These are phyloP conservation scores for Syrmaticus mikado DNA, from an alignment of 2,113 vertebrate species.

Conservation along the genomic window DNA sequence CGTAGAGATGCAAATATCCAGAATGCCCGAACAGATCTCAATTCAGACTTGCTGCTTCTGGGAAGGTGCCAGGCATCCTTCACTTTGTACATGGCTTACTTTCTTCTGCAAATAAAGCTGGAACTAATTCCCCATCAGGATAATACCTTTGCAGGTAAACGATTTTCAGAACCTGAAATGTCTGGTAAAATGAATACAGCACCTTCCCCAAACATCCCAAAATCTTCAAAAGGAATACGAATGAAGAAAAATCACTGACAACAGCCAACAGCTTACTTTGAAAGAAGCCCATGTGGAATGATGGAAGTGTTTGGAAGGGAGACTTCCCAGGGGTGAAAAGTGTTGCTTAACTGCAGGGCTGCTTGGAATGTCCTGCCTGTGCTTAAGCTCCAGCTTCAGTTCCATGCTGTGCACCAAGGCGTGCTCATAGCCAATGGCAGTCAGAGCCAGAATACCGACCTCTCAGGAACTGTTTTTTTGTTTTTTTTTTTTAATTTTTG, in stretches of 20 bases:
- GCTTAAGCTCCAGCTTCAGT: not conserved
- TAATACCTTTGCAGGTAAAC: constrained; percentile 17
- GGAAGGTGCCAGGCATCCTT: not conserved
- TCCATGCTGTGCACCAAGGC: not conserved
- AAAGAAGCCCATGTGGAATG: not conserved
- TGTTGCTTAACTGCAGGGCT: constrained; percentile 1
- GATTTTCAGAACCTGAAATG: not conserved
- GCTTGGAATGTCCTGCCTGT: not conserved
- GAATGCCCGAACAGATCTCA: constrained; percentile 21
- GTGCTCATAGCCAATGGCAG: not conserved
- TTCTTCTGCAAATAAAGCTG: constrained; percentile 15
- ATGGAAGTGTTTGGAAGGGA: constrained; percentile 21
- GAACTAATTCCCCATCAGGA: not conserved
- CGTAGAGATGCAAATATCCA: not conserved
- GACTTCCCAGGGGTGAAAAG: not conserved
- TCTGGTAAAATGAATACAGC: not conserved
- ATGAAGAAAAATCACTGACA: constrained; percentile 2
- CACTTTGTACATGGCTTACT: not conserved
- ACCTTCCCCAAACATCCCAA: not conserved
- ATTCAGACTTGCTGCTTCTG: constrained; percentile 3
- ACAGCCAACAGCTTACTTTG: not conserved
- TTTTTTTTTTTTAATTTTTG: not conserved
- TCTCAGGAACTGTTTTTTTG: not conserved
- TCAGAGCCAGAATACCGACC: not conserved
- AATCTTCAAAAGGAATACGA: not conserved